phyloP scores from a whole-genome alignment of 2,797 vertebrate species.

The Callimico goeldii region DNA sequence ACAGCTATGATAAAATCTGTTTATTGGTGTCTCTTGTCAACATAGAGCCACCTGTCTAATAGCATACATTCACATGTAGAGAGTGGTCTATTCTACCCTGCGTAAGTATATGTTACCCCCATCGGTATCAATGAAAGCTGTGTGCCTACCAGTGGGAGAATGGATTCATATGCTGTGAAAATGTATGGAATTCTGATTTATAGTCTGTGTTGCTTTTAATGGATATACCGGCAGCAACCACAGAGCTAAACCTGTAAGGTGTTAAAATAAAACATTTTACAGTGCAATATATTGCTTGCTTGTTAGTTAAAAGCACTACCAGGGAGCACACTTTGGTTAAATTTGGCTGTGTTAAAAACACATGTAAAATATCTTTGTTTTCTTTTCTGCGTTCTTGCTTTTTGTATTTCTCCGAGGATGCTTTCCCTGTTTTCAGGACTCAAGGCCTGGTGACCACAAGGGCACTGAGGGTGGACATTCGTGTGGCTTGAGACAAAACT shows the following conservation, averaged over 20 bases:
- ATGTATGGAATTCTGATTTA: constrained; percentile 85
- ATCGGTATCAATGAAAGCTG: constrained; percentile 82
- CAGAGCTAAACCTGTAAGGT: constrained; percentile 79
- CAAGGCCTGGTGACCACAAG: constrained; percentile 74
- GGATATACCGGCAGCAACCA: constrained; percentile 82
- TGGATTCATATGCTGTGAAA: constrained; percentile 80
- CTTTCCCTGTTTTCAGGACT: constrained; percentile 81
- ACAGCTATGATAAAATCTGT: constrained; percentile 60
- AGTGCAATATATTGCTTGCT: constrained; percentile 76
- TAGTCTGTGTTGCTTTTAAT: constrained; percentile 82
- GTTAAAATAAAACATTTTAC: constrained; percentile 84
- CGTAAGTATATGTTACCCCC: constrained; percentile 79
- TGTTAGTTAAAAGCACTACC: constrained; percentile 84
- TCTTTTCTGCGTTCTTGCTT: constrained; percentile 55
- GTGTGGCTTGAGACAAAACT: constrained; percentile 81
- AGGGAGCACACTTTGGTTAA: constrained; percentile 73
- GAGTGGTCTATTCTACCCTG: constrained; percentile 79
- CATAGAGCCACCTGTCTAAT: constrained; percentile 78
- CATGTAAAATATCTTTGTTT: constrained; percentile 63
- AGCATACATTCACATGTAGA: constrained; percentile 72
- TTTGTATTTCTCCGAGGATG: constrained; percentile 75
- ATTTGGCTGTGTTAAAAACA: constrained; percentile 80
- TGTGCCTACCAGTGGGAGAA: constrained; percentile 81
- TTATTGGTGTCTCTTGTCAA: constrained; percentile 69
- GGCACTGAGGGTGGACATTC: constrained; percentile 77